Percentiles rank a stretch among this genome's conserved stretches.
Evolutionary conservation across 2,113 vertebrate species (phyloP).

Genomic region (Rhineura floridana): DNA sequence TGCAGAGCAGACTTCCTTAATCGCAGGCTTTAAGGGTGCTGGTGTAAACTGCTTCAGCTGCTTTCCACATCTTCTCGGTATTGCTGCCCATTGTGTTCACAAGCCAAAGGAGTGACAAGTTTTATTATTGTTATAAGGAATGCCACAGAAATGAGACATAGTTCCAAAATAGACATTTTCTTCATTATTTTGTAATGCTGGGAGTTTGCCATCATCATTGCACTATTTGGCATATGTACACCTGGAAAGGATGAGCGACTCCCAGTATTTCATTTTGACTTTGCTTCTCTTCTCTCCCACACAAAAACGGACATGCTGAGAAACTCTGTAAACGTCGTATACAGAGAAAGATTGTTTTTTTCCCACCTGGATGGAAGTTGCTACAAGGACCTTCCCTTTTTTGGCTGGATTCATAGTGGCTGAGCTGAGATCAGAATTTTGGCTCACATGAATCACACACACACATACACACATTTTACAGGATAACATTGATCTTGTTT

Average conservation of each 20-base stretch:
- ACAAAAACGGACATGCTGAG: neutral
- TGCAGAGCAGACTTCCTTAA: neutral
- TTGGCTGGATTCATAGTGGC: conserved; percentile 1
- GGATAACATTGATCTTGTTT: neutral
- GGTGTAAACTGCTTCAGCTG: neutral
- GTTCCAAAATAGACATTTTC: conserved; percentile 70
- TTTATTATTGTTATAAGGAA: conserved; percentile 65
- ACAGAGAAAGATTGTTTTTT: conserved; percentile 21
- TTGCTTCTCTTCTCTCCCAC: conserved; percentile 50
- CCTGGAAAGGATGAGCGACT: conserved; percentile 75
- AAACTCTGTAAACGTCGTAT: conserved; percentile 20
- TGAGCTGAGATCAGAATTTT: conserved; percentile 11
- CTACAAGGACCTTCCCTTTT: neutral
- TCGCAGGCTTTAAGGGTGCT: neutral
- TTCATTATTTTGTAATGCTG: conserved; percentile 77
- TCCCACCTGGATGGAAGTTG: neutral
- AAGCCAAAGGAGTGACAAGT: conserved; percentile 53
- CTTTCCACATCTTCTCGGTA: conserved; percentile 15
- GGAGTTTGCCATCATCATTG: conserved; percentile 67
- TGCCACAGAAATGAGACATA: conserved; percentile 61
- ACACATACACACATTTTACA: neutral
- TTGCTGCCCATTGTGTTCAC: conserved; percentile 3
- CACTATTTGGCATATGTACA: conserved; percentile 74
- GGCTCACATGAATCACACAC: neutral
- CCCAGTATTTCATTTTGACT: conserved; percentile 72